Percentiles rank a stretch among this genome's conserved stretches.
phyloP scores from a whole-genome alignment of 1,140 invertebrate genomes.

The Diuraphis noxia region DNA sequence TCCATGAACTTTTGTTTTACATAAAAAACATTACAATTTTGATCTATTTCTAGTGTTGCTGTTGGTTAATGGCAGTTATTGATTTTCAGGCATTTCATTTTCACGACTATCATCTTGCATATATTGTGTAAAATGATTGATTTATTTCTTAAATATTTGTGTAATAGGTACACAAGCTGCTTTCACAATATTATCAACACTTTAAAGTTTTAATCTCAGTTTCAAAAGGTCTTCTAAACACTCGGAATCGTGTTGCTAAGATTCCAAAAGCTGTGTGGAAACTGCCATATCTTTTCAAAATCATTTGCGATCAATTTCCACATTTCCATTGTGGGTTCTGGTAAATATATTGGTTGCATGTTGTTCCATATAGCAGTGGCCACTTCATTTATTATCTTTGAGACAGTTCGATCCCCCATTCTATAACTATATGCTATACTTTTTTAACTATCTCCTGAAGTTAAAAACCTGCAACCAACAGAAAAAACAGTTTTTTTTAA shows the following conservation, averaged over 20 bases:
- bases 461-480: background rate
- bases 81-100: background rate
- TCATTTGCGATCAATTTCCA: slow-evolving; percentile 53
- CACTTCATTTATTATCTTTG: background rate
- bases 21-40: background rate
- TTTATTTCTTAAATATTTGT: background rate
- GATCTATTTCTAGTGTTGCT: background rate
- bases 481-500: background rate
- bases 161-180: slow-evolving; percentile 2
- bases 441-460: background rate
- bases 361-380: background rate
- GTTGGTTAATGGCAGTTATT: background rate
- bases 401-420: background rate
- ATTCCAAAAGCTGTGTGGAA: slow-evolving; percentile 63
- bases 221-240: slow-evolving; percentile 59
- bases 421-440: background rate
- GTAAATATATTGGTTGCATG: background rate
- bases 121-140: background rate
- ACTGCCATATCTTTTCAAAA: slow-evolving; percentile 57
- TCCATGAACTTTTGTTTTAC: background rate
- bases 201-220: background rate
- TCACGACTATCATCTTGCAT: background rate
- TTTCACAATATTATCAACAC: background rate
- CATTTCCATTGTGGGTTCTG: slow-evolving; percentile 1
- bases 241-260: slow-evolving; percentile 60